Base-by-base conservation (phyloP, 2,113 vertebrate genomes). In the Speoplatyrhinus poulsoni region DNA sequence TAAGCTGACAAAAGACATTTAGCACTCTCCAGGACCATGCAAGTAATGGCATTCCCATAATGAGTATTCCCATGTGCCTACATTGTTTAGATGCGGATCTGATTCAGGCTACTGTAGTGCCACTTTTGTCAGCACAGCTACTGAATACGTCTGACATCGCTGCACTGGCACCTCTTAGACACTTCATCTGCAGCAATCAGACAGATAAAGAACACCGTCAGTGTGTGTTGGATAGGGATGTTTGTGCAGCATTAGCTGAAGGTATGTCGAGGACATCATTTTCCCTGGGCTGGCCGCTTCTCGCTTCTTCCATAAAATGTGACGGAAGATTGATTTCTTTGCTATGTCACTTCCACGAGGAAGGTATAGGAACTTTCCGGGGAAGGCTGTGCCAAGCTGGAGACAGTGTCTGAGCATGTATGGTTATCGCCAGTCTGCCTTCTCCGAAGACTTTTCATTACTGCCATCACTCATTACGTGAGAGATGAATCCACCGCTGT, bases 21-120 rank as follows among this genome's bases (percentile, higher is more conserved):
- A 15, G 60, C 15, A 9, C 8, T 54, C 36, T 41, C 36, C 36
- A 41, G 36, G 5, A 41, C 5, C 36, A 41, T 41, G 36, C 36
- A 8, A 41, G 64, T 75, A 74, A 79, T 58, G 72, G 68, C 72
- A 58, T 67, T 47, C 16, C n/a, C 70, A 69, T 8, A 67, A 64
- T 59, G 74, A 80, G 64, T 61, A 72, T 60, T 1, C 47, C 50
- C 73, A 65, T 41, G 65, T 8, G 60, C 58, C 6, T 46, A 57
- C 68, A 63, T 62, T 57, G 50, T 85, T 63, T 82, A 76, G 83
- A 82, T 65, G 75, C 52, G 64, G 81, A 87, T 88, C 82, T 82
- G 79, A 87, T 82, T 77, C 61, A 49, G 81, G 61, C 60, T 83
- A 26, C 26, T 26, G 26, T 26, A 69, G 75, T 72, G 56, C 60